Evolutionary conservation across 2,113 vertebrate species (phyloP).

Genomic region (Hemicordylus capensis): DNA sequence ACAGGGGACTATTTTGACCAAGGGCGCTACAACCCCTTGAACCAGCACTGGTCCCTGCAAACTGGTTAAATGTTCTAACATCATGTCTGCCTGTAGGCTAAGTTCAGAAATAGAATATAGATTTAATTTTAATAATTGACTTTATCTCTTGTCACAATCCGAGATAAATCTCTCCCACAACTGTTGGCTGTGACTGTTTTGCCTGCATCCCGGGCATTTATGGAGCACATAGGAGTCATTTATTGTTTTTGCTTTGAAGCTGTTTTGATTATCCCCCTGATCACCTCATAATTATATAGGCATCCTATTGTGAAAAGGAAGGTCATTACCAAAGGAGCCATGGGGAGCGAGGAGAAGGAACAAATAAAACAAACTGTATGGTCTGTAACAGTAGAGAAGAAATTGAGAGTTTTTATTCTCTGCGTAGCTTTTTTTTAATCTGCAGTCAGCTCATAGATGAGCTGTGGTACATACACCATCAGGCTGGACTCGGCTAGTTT

Average conservation of each 20-base stretch:
- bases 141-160: constrained; percentile 47
- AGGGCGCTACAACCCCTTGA: too few relatives aligned
- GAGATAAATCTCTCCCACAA: constrained; percentile 15
- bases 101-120: constrained; percentile 4
- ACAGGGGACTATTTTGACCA: too few relatives aligned
- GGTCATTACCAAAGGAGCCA: constrained; percentile 19
- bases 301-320: constrained; percentile 40
- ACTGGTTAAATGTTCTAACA: neutral
- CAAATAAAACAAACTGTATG: neutral
- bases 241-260: constrained; percentile 36
- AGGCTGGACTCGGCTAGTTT: neutral
- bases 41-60: too few relatives aligned
- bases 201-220: constrained; percentile 35
- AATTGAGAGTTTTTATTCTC: neutral
- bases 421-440: neutral
- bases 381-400: neutral
- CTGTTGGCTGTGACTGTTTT: constrained; percentile 14
- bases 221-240: constrained; percentile 56
- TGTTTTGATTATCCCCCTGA: constrained; percentile 62
- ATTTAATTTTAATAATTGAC: constrained; percentile 51
- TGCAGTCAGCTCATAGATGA: constrained; percentile 18
- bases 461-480: neutral
- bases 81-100: neutral
- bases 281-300: constrained; percentile 68
- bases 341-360: neutral